Conservation (phyloP, 2,113 vertebrate species). For the Thunnus maccoyii region DNA sequence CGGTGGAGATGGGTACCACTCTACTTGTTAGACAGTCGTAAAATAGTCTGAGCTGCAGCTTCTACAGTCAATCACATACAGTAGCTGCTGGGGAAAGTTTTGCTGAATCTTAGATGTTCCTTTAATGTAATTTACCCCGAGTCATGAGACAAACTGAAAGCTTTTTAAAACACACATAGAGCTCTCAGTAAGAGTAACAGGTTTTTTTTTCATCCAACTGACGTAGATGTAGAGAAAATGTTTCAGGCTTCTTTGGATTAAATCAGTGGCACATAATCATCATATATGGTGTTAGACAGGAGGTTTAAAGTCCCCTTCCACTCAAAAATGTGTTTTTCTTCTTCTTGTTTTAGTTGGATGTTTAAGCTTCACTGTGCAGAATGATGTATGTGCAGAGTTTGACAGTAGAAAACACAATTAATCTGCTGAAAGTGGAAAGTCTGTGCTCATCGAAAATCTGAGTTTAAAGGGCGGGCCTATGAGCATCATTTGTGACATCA, state of each 20-base stretch:
- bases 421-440: no score
- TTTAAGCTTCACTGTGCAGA: no score
- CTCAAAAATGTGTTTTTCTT: no score
- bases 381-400: no score
- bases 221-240: not conserved
- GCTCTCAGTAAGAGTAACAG: not conserved
- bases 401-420: no score
- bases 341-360: no score
- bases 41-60: conserved; percentile 89
- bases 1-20: conserved; percentile 59
- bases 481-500: no score
- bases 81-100: not conserved
- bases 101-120: not conserved
- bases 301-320: no score
- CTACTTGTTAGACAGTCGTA: conserved; percentile 77
- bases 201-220: no score
- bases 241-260: not conserved
- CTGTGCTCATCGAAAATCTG: no score
- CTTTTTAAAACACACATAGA: not conserved
- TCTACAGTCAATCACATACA: conserved; percentile 80
- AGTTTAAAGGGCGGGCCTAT: no score
- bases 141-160: not conserved
- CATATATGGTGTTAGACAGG: no score
- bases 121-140: not conserved
- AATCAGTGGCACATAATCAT: not conserved